These are phyloP conservation scores for Elephantulus edwardii DNA, from an alignment of 2,113 vertebrate genomes.

Conservation along the genomic window DNA sequence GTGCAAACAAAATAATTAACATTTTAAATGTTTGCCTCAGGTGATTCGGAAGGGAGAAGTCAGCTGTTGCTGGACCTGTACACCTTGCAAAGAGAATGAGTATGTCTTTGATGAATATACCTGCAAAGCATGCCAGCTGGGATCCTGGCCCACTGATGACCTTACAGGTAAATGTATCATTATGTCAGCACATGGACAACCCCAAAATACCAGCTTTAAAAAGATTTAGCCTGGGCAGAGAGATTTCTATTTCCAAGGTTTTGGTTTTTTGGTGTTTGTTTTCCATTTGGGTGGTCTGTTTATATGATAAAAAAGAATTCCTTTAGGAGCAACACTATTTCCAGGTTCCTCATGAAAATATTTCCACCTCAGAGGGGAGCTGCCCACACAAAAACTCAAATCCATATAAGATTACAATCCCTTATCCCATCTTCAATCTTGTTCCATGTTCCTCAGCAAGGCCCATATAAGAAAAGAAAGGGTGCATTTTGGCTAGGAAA, in stretches of 20 bases:
- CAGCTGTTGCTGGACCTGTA: conserved; percentile 99
- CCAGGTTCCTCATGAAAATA: not conserved
- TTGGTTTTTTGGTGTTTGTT: no score
- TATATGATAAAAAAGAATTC: not conserved
- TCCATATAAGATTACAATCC: not conserved
- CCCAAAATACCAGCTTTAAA: not conserved
- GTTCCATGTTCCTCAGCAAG: not conserved
- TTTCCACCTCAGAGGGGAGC: not conserved
- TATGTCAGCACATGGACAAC: not conserved
- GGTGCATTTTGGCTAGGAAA: not conserved
- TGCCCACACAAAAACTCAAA: not conserved
- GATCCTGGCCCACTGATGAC: conserved; percentile 94
- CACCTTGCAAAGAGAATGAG: conserved; percentile 97
- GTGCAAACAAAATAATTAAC: not conserved
- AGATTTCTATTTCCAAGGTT: not conserved
- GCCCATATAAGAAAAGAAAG: not conserved
- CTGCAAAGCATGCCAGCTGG: conserved; percentile 94
- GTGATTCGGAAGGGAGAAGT: conserved; percentile 99
- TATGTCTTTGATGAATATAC: conserved; percentile 97
- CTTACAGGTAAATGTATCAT: conserved; percentile 90
- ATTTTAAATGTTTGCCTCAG: conserved; percentile 78
- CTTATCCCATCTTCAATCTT: not conserved
- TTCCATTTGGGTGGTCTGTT: not conserved
- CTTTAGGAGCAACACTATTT: not conserved
- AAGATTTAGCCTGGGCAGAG: not conserved